Conservation (phyloP, 1,140 invertebrate genomes). For the Babylonia areolata region DNA sequence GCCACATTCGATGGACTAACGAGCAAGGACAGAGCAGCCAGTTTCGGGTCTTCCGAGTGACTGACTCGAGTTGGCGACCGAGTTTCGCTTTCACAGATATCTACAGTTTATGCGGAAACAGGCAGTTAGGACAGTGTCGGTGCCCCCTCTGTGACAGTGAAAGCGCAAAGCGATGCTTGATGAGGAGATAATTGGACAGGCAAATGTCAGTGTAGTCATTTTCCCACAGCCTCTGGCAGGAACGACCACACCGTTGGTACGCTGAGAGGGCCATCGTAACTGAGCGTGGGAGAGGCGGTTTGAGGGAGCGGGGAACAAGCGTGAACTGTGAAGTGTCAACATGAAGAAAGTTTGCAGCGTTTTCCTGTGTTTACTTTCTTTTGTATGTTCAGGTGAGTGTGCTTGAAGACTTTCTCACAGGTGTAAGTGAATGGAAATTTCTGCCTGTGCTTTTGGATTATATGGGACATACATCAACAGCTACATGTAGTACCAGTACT, state of each 20-base stretch:
- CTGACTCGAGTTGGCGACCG: background rate
- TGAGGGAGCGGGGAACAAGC: background rate
- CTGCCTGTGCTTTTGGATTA: too few relatives aligned
- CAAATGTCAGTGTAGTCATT: conserved; percentile 19
- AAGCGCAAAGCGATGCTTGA: background rate
- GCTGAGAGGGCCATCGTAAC: background rate
- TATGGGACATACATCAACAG: too few relatives aligned
- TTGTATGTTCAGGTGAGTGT: background rate
- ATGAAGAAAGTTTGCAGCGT: background rate
- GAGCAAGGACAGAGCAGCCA: background rate
- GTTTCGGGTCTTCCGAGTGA: background rate
- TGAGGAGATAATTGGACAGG: background rate
- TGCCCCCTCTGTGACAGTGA: background rate
- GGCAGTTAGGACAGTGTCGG: background rate
- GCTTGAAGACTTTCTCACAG: too few relatives aligned
- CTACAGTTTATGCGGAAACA: background rate
- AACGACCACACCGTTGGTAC: background rate
- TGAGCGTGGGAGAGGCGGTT: background rate
- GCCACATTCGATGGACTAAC: background rate
- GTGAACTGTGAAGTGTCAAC: background rate
- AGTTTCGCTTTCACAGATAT: background rate
- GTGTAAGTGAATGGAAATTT: too few relatives aligned
- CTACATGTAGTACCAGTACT: too few relatives aligned
- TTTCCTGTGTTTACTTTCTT: background rate
- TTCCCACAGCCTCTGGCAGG: conserved; percentile 8